Evolutionary conservation across 1,140 invertebrate genomes (phyloP).

Genomic region (Cylas formicarius): DNA sequence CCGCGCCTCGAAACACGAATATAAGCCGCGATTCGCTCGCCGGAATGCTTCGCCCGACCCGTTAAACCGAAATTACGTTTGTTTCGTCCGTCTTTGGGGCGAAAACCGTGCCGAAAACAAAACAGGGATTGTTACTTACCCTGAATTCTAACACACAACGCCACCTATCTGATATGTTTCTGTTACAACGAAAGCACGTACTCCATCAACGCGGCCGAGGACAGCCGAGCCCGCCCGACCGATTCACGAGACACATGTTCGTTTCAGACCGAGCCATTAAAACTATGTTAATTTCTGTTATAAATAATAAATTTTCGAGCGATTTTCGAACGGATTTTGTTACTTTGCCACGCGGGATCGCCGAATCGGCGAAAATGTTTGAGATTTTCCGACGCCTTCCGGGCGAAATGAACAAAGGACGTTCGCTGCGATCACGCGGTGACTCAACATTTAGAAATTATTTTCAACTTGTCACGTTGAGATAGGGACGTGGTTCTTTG

Average conservation of each 20-base stretch:
- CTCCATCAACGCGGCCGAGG: constrained; percentile 30
- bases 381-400: constrained; percentile 23
- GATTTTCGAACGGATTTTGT: constrained; percentile 27
- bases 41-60: constrained; percentile 2
- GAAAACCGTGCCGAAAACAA: constrained; percentile 31
- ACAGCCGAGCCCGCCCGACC: constrained; percentile 27
- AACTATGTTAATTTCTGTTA: constrained; percentile 19
- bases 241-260: constrained; percentile 31
- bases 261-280: constrained; percentile 24
- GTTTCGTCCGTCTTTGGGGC: constrained; percentile 20
- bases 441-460: constrained; percentile 35
- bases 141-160: constrained; percentile 35
- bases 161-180: constrained; percentile 38
- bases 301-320: constrained; percentile 13
- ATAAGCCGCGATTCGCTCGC: constrained; percentile 10
- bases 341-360: constrained; percentile 10
- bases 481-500: constrained; percentile 39
- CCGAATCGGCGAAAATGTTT: constrained; percentile 34
- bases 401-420: constrained; percentile 17
- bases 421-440: constrained; percentile 22
- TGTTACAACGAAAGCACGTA: constrained; percentile 38
- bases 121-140: constrained; percentile 38
- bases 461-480: constrained; percentile 35
- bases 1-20: constrained; percentile 10
- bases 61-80: constrained; percentile 18